Conservation (phyloP, 2,113 vertebrate genomes). For the Coracopsis vasa region DNA sequence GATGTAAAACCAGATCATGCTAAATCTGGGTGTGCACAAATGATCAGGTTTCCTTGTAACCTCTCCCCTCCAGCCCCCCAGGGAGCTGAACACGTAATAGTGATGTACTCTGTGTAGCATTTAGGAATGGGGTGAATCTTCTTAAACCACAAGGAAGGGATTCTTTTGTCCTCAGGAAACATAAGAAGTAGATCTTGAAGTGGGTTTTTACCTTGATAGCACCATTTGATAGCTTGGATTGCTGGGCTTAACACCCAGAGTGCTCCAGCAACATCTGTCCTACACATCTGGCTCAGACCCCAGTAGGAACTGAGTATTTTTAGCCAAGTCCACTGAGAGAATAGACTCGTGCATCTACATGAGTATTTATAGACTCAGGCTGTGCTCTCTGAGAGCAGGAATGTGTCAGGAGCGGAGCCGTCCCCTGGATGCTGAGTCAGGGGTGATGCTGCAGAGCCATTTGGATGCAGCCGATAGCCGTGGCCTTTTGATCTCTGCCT, state of each 20-base stretch:
- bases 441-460: background rate
- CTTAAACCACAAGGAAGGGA: background rate
- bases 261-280: background rate
- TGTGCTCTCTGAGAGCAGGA: background rate
- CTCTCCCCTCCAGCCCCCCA: background rate
- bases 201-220: background rate
- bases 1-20: background rate
- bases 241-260: background rate
- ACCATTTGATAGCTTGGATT: background rate
- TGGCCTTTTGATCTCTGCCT: background rate
- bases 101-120: background rate
- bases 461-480: rapidly evolving
- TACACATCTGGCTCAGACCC: too few relatives aligned
- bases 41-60: background rate
- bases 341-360: background rate
- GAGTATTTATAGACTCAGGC: too few relatives aligned
- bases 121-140: background rate
- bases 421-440: too few relatives aligned
- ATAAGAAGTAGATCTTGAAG: background rate
- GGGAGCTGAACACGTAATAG: background rate
- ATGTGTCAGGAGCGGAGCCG: background rate
- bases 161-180: background rate
- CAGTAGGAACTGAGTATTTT: background rate
- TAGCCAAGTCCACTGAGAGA: background rate
- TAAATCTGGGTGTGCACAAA: background rate